These are phyloP conservation scores for Balaeniceps rex DNA, from an alignment of 2,113 vertebrate species.

Conservation along the genomic window DNA sequence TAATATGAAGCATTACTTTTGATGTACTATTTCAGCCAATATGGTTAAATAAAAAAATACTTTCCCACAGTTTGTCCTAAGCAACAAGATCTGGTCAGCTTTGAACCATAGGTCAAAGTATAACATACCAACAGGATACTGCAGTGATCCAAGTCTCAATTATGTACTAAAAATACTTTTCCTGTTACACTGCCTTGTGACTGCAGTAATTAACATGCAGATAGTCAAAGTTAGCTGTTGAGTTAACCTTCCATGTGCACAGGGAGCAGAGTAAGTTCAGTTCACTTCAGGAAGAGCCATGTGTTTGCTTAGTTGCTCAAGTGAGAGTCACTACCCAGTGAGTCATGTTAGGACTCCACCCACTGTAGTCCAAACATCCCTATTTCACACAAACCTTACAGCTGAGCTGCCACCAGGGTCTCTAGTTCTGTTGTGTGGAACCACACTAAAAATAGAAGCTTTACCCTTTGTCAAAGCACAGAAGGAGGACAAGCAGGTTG, in stretches of 20 bases:
- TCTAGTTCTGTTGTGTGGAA: neutral
- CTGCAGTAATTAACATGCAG: neutral
- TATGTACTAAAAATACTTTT: neutral
- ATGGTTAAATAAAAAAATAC: neutral
- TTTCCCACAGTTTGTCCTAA: neutral
- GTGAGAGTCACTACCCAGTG: neutral
- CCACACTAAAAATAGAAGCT: neutral
- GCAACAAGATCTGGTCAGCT: neutral
- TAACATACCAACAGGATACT: neutral
- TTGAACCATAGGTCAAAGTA: constrained; percentile 17
- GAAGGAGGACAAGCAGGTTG: neutral
- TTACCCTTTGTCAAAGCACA: neutral
- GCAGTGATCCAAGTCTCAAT: neutral
- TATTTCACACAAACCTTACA: neutral
- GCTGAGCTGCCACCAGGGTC: neutral
- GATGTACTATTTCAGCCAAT: neutral
- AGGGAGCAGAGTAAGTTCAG: neutral
- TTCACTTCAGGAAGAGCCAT: neutral
- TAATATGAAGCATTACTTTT: neutral
- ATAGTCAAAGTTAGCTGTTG: neutral
- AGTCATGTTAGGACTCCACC: neutral
- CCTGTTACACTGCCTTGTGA: neutral
- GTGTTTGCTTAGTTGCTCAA: neutral
- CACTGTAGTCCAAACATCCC: neutral
- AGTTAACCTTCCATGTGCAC: neutral